These are phyloP conservation scores for Drosophila suzukii DNA, from an alignment of 1,140 invertebrate species.

Conservation along the genomic window DNA sequence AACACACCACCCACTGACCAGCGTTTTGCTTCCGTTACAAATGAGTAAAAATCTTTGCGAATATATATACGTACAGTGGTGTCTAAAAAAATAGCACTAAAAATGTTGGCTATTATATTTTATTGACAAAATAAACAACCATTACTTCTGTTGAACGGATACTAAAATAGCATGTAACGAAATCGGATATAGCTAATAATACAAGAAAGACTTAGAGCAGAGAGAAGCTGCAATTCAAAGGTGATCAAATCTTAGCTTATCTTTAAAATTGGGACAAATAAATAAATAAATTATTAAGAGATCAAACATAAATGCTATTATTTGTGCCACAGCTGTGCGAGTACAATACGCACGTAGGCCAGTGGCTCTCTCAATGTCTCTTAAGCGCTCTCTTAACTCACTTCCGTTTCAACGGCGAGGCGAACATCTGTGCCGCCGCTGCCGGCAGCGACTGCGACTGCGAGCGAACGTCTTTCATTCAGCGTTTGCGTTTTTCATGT, in stretches of 20 bases:
- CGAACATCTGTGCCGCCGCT: conserved; percentile 22
- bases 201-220: no score
- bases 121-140: no score
- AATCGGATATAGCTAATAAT: no score
- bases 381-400: conserved; percentile 35
- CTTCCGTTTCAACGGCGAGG: conserved; percentile 17
- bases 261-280: no score
- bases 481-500: conserved; percentile 33
- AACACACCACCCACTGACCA: conserved; percentile 42
- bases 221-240: no score
- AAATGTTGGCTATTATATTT: not conserved
- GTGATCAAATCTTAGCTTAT: no score
- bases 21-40: conserved; percentile 79
- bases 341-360: conserved; percentile 60
- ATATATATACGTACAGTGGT: not conserved
- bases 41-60: conserved; percentile 61
- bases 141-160: no score
- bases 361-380: conserved; percentile 24
- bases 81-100: not conserved
- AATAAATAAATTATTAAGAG: not conserved
- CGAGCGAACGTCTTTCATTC: conserved; percentile 6
- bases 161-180: no score
- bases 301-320: not conserved
- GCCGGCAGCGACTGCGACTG: conserved; percentile 11
- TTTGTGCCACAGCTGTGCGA: not conserved